Conservation (phyloP, 2,113 vertebrate genomes). For the Regulus satrapa region DNA sequence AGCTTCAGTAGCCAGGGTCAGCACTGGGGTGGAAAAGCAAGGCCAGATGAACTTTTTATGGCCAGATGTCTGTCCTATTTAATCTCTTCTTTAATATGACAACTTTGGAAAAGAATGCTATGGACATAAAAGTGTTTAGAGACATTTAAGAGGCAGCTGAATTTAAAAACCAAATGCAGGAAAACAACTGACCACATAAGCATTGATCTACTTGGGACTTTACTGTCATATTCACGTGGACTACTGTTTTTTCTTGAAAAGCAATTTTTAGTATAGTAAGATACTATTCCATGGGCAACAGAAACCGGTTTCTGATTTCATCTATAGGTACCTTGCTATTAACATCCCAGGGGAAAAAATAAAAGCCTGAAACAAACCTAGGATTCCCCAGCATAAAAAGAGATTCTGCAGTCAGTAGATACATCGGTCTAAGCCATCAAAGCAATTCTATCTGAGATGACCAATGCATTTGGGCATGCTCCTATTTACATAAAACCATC, state of each 20-base stretch:
- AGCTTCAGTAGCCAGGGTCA: neutral
- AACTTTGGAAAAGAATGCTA: neutral
- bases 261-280: neutral
- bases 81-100: neutral
- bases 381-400: neutral
- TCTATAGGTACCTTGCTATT: neutral
- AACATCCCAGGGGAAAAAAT: neutral
- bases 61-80: neutral
- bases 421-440: neutral
- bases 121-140: neutral
- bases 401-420: neutral
- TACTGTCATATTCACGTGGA: neutral
- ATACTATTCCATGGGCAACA: neutral
- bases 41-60: neutral
- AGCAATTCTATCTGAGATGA: neutral
- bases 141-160: neutral
- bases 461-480: accelerated
- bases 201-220: neutral
- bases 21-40: neutral
- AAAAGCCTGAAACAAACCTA: neutral
- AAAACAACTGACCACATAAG: neutral
- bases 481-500: neutral
- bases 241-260: neutral
- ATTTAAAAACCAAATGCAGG: neutral
- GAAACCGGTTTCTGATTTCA: neutral